Evolutionary conservation across 2,888 invertebrate species (phyloP).

Genomic region (Melanophora roralis): DNA sequence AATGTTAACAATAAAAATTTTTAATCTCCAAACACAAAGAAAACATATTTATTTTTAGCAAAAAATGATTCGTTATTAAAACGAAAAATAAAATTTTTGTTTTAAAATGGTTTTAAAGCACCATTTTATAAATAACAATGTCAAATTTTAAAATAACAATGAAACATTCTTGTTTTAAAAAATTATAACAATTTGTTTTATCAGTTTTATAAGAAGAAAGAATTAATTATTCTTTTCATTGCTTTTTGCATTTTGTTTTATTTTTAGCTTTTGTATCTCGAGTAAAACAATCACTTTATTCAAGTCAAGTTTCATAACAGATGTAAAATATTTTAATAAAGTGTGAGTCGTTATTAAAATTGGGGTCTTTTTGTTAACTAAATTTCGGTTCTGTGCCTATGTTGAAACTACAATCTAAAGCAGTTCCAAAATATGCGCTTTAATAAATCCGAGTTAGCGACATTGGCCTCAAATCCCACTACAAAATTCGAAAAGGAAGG

Average conservation of each 20-base stretch:
- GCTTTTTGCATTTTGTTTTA: background rate
- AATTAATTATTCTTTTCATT: constrained; percentile 24
- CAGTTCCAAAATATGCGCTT: constrained; percentile 84
- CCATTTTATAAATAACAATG: too few species aligned
- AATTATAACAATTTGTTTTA: too few species aligned
- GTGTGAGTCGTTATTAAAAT: background rate
- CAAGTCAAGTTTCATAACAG: too few species aligned
- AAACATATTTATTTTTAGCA: too few species aligned
- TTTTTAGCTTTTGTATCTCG: constrained; percentile 16
- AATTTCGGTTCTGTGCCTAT: constrained; percentile 26
- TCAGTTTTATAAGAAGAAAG: constrained; percentile 24
- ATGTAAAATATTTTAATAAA: background rate
- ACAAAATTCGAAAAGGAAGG: constrained; percentile 96
- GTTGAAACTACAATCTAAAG: constrained; percentile 9
- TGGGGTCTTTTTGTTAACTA: background rate
- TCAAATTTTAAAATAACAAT: too few species aligned
- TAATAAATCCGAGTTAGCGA: constrained; percentile 91
- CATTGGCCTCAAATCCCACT: constrained; percentile 90
- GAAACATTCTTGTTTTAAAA: too few species aligned
- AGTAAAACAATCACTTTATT: constrained; percentile 1
- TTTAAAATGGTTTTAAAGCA: too few species aligned
- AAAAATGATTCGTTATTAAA: too few species aligned
- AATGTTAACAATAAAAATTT: too few species aligned
- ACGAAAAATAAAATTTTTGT: too few species aligned
- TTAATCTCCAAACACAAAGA: too few species aligned